A percentile compares a stretch with the other conserved stretches of the same genome.
Evolutionary conservation across 1,140 invertebrate species (phyloP).

Genomic region (Penaeus chinensis): DNA sequence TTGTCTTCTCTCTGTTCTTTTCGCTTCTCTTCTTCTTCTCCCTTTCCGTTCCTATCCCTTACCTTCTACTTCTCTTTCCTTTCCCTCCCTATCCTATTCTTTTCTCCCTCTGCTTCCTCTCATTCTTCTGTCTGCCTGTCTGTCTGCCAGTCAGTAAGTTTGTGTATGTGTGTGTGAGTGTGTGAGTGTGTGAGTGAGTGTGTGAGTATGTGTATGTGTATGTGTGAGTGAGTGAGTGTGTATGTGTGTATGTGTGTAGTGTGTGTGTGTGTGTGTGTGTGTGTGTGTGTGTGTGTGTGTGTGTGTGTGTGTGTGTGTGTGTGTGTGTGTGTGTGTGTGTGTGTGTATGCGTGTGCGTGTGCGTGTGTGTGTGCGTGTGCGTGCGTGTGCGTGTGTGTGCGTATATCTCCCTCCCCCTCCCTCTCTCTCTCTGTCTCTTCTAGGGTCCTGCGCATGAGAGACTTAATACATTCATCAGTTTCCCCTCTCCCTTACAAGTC

Average conservation of each 20-base stretch:
- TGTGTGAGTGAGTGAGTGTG: too few species aligned
- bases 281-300: constrained; percentile 9
- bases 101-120: not conserved
- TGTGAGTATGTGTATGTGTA: too few species aligned
- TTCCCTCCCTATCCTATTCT: not conserved
- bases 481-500: too few species aligned
- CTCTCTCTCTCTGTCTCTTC: too few species aligned
- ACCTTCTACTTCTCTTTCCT: not conserved
- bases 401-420: too few species aligned
- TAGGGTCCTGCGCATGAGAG: not conserved
- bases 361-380: not conserved
- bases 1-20: not conserved
- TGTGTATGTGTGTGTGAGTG: too few species aligned
- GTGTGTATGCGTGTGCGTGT: not conserved
- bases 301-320: constrained; percentile 15
- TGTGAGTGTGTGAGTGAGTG: too few species aligned
- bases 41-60: not conserved
- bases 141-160: too few species aligned
- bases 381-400: too few species aligned
- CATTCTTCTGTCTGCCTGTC: too few species aligned
- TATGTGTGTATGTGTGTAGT: not conserved
- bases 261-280: not conserved
- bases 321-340: not conserved
- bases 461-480: not conserved
- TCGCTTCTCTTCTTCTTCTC: not conserved